Evolutionary conservation across 2,888 invertebrate species (phyloP), one percentile per base, ranked within the genome.

Genomic region (Slavum lentiscoides): DNA sequence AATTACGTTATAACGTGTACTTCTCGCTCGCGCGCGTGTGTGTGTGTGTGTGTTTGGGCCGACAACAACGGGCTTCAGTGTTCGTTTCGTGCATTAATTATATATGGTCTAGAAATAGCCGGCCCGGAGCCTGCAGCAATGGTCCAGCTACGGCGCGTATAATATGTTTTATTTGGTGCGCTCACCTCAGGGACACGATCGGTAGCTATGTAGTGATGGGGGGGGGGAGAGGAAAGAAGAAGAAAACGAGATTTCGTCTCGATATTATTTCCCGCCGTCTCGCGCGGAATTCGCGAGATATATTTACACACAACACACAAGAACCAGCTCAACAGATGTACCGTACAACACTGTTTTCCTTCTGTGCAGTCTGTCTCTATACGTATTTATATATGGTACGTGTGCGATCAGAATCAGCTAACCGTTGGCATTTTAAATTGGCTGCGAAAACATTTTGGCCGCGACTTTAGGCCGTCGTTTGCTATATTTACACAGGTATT

Each of bases 391-490:
- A 68, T 39, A 23, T 23, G 9, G 30, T 30, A 30, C 49, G 19
- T 17, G 23, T 23, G 68, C 59, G 59, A 75, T 75, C 43, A 75
- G 67, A 68, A 75, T 75, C 75, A 49, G 66, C 30, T 30, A 30
- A 30, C 68, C 69, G 68, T 66, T 80, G 80, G 64, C 69, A 80
- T 80, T 80, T 64, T 58, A 64, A 80, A 72, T 80, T 80, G 80
- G 80, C 80, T 80, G 62, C 80, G 55, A 70, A 66, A 80, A 70
- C 58, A 64, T 72, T 75, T 80, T 80, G 80, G 64, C 77, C 70
- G 64, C 53, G 62, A 80, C 72, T 55, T 75, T 43, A 59, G 55
- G 39, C 30, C 1, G 30, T n/a, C 74, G 74, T 74, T 66, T 74
- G 75, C 67, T 68, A 67, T 69, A 30, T 58, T 75, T 75, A 75